These are phyloP conservation scores for Amphibalanus amphitrite DNA, from an alignment of 1,140 invertebrate species.

Conservation along the genomic window DNA sequence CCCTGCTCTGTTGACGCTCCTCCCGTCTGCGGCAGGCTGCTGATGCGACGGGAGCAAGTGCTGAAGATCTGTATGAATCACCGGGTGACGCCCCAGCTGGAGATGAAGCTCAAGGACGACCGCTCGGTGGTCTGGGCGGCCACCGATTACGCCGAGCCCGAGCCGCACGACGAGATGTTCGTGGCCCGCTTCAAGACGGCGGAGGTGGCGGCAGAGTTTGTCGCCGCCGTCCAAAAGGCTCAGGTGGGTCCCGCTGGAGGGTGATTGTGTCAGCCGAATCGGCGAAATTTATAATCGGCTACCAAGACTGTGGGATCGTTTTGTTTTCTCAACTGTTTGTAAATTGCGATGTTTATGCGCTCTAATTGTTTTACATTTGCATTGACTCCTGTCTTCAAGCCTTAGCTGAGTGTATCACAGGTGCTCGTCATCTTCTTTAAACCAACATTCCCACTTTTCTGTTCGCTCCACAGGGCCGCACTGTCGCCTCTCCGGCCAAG, in stretches of 20 bases:
- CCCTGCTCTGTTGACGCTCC: too few species aligned
- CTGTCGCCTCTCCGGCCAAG: not conserved
- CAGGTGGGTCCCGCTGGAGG: too few species aligned
- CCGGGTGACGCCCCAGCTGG: constrained; percentile 52
- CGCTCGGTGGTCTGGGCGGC: constrained; percentile 64
- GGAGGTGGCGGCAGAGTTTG: constrained; percentile 50
- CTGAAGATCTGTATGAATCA: constrained; percentile 83
- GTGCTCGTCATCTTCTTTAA: too few species aligned
- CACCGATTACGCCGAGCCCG: constrained; percentile 29
- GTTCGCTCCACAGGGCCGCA: not conserved
- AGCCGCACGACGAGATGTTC: constrained; percentile 42
- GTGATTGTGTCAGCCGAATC: too few species aligned
- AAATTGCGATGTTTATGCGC: too few species aligned
- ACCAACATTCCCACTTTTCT: too few species aligned
- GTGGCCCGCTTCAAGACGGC: constrained; percentile 60
- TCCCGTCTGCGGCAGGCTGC: constrained; percentile 31
- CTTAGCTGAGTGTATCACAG: too few species aligned
- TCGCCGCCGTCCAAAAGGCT: constrained; percentile 36
- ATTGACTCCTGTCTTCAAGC: too few species aligned
- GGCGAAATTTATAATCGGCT: too few species aligned
- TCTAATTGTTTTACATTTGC: too few species aligned
- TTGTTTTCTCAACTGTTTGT: too few species aligned
- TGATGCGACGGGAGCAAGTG: constrained; percentile 74
- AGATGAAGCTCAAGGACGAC: constrained; percentile 48
- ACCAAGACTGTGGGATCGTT: too few species aligned